Conservation (phyloP, 2,888 invertebrate species). For the Microctonus brassicae region DNA sequence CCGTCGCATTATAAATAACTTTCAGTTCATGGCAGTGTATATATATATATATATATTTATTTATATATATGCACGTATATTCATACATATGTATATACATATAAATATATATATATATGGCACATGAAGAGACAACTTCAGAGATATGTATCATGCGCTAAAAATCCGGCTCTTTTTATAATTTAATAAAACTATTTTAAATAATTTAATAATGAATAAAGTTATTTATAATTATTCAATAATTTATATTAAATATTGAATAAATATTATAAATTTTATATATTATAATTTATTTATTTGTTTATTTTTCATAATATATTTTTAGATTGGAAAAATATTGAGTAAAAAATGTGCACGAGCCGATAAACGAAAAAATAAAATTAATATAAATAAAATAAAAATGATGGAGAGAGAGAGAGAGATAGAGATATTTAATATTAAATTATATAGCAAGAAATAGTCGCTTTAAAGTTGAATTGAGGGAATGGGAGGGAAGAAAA, state of each 20-base stretch:
- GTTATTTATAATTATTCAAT: no score
- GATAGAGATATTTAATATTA: conserved; percentile 48
- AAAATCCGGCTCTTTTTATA: neutral
- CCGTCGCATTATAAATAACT: conserved; percentile 59
- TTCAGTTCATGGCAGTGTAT: conserved; percentile 43
- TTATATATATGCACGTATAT: no score
- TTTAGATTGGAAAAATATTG: no score
- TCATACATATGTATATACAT: no score
- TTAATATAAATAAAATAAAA: no score
- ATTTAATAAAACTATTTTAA: neutral
- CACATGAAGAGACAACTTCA: conserved; percentile 4
- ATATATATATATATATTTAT: conserved; percentile 7
- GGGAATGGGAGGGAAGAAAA: conserved; percentile 35
- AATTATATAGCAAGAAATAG: conserved; percentile 60
- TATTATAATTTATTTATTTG: no score
- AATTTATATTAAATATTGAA: no score
- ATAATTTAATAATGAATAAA: neutral
- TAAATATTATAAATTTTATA: no score
- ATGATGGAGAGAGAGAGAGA: neutral
- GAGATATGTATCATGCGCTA: conserved; percentile 14
- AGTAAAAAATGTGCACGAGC: no score
- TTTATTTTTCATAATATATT: no score
- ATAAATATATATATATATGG: conserved; percentile 17
- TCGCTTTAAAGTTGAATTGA: conserved; percentile 57
- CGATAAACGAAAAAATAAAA: no score